These are phyloP conservation scores for Drosophila fungiperda DNA, from an alignment of 2,888 invertebrate species.

Conservation along the genomic window DNA sequence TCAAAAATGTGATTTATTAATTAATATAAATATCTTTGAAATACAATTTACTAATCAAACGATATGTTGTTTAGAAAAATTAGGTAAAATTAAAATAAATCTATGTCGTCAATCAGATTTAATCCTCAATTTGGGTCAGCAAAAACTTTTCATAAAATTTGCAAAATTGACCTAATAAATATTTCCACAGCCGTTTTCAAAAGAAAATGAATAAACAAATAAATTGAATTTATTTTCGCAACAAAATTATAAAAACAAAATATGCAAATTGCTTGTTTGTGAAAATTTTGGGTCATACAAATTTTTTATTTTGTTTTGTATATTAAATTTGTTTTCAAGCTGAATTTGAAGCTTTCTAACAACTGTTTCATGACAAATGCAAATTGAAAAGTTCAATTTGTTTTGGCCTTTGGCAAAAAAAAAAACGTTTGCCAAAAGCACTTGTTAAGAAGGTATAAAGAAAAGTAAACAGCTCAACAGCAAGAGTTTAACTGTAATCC, in stretches of 20 bases:
- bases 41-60: background rate
- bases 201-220: constrained; percentile 3
- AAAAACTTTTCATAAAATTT: background rate
- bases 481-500: constrained; percentile 21
- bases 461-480: constrained; percentile 32
- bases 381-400: constrained; percentile 68
- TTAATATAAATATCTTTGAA: background rate
- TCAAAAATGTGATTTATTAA: background rate
- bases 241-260: constrained; percentile 24
- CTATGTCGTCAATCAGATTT: background rate
- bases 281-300: constrained; percentile 1
- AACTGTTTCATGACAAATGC: constrained; percentile 49
- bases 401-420: constrained; percentile 43
- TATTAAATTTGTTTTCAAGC: constrained; percentile 43
- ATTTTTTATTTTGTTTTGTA: constrained; percentile 25
- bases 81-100: background rate
- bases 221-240: constrained; percentile 1
- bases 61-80: background rate
- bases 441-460: constrained; percentile 41
- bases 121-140: background rate
- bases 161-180: background rate
- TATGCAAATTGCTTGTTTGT: constrained; percentile 27
- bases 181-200: background rate
- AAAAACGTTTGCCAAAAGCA: constrained; percentile 15
- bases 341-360: constrained; percentile 40